Evolutionary conservation across 2,888 invertebrate genomes (phyloP), one percentile per base, ranked within the genome.

Genomic region (Cephus pygmeus): DNA sequence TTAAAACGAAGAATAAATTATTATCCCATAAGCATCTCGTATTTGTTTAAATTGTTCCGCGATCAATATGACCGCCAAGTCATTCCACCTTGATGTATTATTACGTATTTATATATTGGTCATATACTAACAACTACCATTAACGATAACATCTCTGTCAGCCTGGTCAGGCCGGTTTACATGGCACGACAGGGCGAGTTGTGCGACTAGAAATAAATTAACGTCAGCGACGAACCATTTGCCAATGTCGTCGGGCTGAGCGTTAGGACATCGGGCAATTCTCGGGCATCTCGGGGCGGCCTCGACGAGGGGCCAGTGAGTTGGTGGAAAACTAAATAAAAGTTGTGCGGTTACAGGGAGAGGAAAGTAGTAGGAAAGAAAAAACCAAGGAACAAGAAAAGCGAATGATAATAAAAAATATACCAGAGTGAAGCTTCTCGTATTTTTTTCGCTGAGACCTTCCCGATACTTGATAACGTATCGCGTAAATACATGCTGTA

Each of bases 211-310:
- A 56, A 56, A 56, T 56, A 56, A 56, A 56, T 56, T 56, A 23
- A 56, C 56, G 56, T 56, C 56, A 9, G 56, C 23, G 23, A 56
- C 56, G 56, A 23, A 56, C 56, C 56, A 56, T 56, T 56, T 56
- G 23, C 56, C 56, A 56, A 23, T 23, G 56, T 56, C 56, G 56
- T 56, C 23, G 56, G 56, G 9, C 23, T 23, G 56, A 23, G 56
- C 56, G 56, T 56, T 23, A 9, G 56, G 56, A 56, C 56, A 23
- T 77, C 73, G 79, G 77, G 76, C 69, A 78, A 68, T 75, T 77
- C 12, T 73, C 76, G n/a, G 56, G 34, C 69, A 36, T 74, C 73
- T 74, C 11, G 40, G 35, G 34, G n/a, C 56, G 23, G 15, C 9
- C 9, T 56, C 56, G 6, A 35, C 71, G 73, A 30, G 31, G 11